Percentiles rank a stretch among this genome's conserved stretches.
Evolutionary conservation across 2,888 invertebrate species (phyloP).

Genomic region (Oligia fasciuncula): DNA sequence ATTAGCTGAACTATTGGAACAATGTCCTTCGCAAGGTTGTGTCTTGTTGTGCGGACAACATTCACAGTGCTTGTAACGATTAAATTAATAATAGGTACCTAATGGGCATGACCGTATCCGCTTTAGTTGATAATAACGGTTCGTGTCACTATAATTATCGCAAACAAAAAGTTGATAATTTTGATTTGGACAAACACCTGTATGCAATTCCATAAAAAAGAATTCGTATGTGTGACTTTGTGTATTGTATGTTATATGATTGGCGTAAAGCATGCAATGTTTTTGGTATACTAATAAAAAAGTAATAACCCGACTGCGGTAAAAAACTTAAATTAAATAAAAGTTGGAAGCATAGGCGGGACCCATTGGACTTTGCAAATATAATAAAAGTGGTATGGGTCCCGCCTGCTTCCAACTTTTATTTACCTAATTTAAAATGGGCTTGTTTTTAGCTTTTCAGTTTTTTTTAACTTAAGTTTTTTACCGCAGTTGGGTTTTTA

Average conservation of each 20-base stretch:
- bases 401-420: too few species aligned
- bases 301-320: too few species aligned
- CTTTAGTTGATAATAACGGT: conserved; percentile 35
- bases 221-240: neutral
- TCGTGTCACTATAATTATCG: conserved; percentile 19
- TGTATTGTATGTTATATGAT: neutral
- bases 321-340: too few species aligned
- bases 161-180: conserved; percentile 4
- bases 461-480: too few species aligned
- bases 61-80: conserved; percentile 74
- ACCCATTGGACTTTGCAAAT: too few species aligned
- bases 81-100: conserved; percentile 55
- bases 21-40: conserved; percentile 78
- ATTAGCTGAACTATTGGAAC: conserved; percentile 58
- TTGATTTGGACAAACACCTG: conserved; percentile 18
- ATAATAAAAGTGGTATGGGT: too few species aligned
- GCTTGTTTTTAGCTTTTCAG: too few species aligned
- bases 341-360: too few species aligned
- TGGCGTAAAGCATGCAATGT: neutral
- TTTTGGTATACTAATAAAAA: neutral
- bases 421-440: too few species aligned
- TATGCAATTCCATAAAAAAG: neutral
- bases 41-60: conserved; percentile 72
- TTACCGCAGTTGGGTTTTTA: too few species aligned
- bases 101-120: conserved; percentile 67